Conservation (phyloP, 2,113 vertebrate species). For the Melanerpes formicivorus region DNA sequence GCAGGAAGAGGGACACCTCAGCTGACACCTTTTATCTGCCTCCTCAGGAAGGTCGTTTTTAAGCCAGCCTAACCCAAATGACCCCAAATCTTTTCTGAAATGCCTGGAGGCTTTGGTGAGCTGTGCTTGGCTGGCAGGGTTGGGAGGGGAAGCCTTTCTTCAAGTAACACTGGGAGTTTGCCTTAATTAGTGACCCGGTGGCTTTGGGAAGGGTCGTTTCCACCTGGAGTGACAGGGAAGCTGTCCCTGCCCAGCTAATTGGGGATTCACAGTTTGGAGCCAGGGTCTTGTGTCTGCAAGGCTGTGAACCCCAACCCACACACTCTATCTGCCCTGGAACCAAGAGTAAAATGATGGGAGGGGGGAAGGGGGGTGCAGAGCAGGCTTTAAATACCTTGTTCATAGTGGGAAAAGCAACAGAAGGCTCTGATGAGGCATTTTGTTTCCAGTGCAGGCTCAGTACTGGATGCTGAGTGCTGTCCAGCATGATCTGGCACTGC, state of each 20-base stretch:
- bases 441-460: not conserved
- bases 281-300: accelerated
- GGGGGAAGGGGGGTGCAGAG: no score
- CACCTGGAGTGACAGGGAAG: not conserved
- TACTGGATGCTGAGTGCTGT: not conserved
- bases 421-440: not conserved
- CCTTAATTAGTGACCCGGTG: not conserved
- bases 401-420: not conserved
- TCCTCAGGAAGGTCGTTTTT: not conserved
- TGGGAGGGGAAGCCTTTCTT: not conserved
- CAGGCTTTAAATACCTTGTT: not conserved
- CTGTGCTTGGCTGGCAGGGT: not conserved
- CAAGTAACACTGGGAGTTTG: accelerated
- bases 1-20: accelerated
- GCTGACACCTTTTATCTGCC: not conserved
- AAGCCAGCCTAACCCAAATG: not conserved
- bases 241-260: not conserved
- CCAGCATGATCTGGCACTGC: not conserved
- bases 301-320: not conserved
- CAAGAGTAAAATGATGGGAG: not conserved
- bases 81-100: not conserved
- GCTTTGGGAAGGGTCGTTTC: not conserved
- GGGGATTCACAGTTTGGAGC: not conserved
- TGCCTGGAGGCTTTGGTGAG: not conserved
- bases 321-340: not conserved